These are phyloP conservation scores for Tringa solitaria DNA, from an alignment of 2,113 vertebrate genomes.

Conservation along the genomic window DNA sequence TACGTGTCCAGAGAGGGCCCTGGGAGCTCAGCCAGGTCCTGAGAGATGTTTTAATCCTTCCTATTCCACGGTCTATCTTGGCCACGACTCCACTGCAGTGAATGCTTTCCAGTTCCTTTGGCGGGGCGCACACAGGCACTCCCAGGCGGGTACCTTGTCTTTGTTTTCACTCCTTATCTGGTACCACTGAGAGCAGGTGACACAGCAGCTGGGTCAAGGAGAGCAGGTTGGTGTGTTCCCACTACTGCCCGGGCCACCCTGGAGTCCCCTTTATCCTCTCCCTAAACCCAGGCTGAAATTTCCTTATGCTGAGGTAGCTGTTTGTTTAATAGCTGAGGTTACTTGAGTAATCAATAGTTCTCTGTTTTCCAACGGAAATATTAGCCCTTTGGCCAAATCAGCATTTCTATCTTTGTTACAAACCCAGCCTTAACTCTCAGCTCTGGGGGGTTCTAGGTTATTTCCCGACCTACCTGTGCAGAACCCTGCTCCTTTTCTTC, in stretches of 20 bases:
- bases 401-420: background rate
- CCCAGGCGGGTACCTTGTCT: background rate
- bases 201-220: background rate
- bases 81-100: background rate
- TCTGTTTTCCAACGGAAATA: background rate
- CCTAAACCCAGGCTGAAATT: background rate
- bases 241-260: background rate
- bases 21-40: background rate
- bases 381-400: background rate
- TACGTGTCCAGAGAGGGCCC: background rate
- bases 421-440: background rate
- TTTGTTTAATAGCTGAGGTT: constrained; percentile 13
- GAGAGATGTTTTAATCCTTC: background rate
- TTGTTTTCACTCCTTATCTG: constrained; percentile 31
- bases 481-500: background rate
- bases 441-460: background rate
- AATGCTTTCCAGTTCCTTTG: background rate
- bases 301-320: background rate
- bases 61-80: background rate
- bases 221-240: background rate
- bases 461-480: background rate
- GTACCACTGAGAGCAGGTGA: background rate
- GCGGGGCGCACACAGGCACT: background rate
- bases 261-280: background rate
- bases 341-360: constrained; percentile 24